Conservation (phyloP, 2,113 vertebrate species). For the Aleadryas rufinucha region DNA sequence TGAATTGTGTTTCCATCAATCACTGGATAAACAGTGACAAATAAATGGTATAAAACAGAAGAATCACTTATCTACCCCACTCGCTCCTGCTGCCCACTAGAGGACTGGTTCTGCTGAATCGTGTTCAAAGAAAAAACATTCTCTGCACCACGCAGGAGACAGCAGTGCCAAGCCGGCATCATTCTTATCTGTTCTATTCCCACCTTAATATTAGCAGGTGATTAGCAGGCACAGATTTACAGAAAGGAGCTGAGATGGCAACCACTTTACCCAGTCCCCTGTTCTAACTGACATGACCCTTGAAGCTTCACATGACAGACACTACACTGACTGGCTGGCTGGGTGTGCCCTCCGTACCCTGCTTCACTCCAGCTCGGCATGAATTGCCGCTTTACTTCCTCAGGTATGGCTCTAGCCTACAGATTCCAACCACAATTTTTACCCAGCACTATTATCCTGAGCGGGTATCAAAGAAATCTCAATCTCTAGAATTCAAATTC, state of each 20-base stretch:
- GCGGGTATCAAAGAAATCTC: background rate
- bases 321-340: background rate
- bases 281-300: background rate
- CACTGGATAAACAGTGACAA: background rate
- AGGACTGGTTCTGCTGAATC: background rate
- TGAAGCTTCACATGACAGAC: background rate
- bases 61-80: background rate
- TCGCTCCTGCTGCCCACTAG: background rate
- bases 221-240: background rate
- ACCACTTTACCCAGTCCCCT: background rate
- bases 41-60: background rate
- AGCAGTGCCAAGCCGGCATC: background rate
- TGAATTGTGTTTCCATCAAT: background rate
- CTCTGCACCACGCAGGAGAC: accelerated
- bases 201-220: background rate
- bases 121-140: background rate
- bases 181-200: background rate
- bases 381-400: background rate
- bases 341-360: background rate
- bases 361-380: background rate
- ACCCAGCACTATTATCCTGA: background rate
- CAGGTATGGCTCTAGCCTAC: background rate
- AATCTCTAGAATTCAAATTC: background rate
- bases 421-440: background rate
- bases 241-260: background rate